Evolutionary conservation across 2,113 vertebrate species (phyloP).

Genomic region (Mustela nigripes): DNA sequence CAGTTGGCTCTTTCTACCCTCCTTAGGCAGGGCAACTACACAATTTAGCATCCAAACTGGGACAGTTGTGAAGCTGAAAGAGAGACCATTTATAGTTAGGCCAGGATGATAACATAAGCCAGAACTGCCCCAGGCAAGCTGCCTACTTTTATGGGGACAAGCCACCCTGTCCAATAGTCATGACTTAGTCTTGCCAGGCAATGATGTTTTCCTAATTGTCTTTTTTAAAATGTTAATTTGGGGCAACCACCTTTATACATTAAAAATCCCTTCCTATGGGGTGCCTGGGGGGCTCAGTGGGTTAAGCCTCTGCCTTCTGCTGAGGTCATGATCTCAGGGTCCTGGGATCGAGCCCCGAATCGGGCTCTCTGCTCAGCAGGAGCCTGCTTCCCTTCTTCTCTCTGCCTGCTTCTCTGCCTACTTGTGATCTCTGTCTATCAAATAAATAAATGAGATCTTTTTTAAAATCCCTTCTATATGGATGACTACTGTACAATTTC

Average conservation of each 20-base stretch:
- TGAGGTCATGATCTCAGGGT: too few relatives aligned
- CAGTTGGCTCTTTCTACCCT: neutral
- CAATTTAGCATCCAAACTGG: constrained; percentile 65
- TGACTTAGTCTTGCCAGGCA: neutral
- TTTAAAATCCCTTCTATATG: neutral
- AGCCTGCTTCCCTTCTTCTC: too few relatives aligned
- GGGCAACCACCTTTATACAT: constrained; percentile 22
- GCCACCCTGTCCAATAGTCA: neutral
- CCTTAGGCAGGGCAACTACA: constrained; percentile 42
- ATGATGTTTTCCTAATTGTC: neutral
- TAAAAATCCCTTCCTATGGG: neutral
- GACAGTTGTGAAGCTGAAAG: neutral
- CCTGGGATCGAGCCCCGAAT: too few relatives aligned
- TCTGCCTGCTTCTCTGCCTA: too few relatives aligned
- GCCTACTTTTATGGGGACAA: constrained; percentile 6
- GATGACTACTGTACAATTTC: neutral
- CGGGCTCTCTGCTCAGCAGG: too few relatives aligned
- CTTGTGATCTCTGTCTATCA: too few relatives aligned
- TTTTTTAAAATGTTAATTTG: constrained; percentile 30
- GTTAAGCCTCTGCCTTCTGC: too few relatives aligned
- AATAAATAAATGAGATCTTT: too few relatives aligned
- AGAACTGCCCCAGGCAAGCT: neutral
- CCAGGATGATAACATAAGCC: neutral
- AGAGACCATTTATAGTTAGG: constrained; percentile 59
- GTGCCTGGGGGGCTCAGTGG: too few relatives aligned